phyloP scores from a whole-genome alignment of 2,888 invertebrate genomes.

The Patella ulyssiponensis region DNA sequence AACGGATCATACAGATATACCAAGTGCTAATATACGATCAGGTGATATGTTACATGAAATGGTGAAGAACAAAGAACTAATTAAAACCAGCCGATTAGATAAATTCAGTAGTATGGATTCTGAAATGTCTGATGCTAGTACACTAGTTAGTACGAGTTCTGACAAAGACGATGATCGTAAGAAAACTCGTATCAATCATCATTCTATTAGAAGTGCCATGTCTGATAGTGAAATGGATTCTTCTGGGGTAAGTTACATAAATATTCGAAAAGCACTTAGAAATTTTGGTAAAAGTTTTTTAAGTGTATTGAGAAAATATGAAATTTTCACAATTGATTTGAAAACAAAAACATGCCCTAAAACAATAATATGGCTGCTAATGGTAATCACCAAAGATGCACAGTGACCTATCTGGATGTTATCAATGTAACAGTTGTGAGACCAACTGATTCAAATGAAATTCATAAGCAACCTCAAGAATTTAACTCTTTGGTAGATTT shows the following conservation, averaged over 20 bases:
- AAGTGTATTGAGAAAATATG: too few relatives aligned
- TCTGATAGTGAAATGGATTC: conserved; percentile 95
- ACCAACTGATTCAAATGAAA: too few relatives aligned
- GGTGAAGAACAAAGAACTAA: conserved; percentile 91
- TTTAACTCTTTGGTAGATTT: too few relatives aligned
- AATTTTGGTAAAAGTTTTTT: too few relatives aligned
- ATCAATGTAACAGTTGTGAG: too few relatives aligned
- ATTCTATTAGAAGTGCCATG: conserved; percentile 84
- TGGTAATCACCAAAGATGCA: too few relatives aligned
- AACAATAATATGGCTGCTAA: too few relatives aligned
- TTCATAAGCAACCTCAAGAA: too few relatives aligned
- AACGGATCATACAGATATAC: conserved; percentile 46
- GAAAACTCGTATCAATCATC: conserved; percentile 75
- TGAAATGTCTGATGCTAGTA: conserved; percentile 81
- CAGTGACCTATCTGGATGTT: too few relatives aligned
- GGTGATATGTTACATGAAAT: conserved; percentile 95
- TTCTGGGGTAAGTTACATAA: conserved; percentile 81
- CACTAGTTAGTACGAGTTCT: conserved; percentile 64
- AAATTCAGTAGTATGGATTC: conserved; percentile 88
- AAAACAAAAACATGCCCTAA: too few relatives aligned
- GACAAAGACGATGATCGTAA: conserved; percentile 55
- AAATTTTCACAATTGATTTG: too few relatives aligned
- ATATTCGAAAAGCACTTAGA: too few relatives aligned
- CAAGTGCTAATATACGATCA: conserved; percentile 23
- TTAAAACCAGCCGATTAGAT: conserved; percentile 66